Base-by-base conservation (phyloP, 2,888 invertebrate species). In the Rhimphoctona megacephalus region DNA sequence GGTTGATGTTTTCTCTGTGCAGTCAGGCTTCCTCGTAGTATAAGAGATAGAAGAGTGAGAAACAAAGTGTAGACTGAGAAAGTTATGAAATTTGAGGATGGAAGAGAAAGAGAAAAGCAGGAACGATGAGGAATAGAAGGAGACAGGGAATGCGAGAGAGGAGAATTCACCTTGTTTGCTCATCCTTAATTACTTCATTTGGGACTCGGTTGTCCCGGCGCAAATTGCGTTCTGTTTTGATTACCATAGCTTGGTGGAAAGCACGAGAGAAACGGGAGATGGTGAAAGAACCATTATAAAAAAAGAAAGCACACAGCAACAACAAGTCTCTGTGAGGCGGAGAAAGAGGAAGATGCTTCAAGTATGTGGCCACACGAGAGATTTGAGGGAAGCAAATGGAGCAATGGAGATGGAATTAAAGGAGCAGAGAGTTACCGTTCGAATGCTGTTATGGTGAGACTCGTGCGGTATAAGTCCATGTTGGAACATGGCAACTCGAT, bases 161-260 rank as follows among this genome's bases (percentile, higher is more conserved):
- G 61, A 81, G 72, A 66, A 61, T 81, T 67, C 78, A 61, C 64
- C 85, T 85, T 74, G 87, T 87, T 87, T 85, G 85, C 82, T 85
- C 87, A 84, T 88, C 80, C 84, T 85, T 86, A 87, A 87, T 88
- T 87, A 87, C 87, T 87, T 86, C 83, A 87, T 86, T 86, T 85
- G 83, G 84, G 84, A 84, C 84, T 84, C 70, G 79, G 87, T 88
- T 85, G 81, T 85, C 82, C 85, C 84, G 87, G 77, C 80, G 87
- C 85, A 89, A 89, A 89, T 88, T 89, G 83, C 85, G 86, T 87
- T 89, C 83, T 85, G 83, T 81, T 87, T 88, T 88, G 85, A 88
- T 88, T 86, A 85, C 85, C 87, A 83, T 85, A 78, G 82, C 87
- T 69, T 43, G 69, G 64, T 61, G 9, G 76, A 54, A 82, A 77